Evolutionary conservation across 2,797 vertebrate genomes (phyloP), one percentile per base, ranked within the genome.

Genomic region (Coregonus suidteri): DNA sequence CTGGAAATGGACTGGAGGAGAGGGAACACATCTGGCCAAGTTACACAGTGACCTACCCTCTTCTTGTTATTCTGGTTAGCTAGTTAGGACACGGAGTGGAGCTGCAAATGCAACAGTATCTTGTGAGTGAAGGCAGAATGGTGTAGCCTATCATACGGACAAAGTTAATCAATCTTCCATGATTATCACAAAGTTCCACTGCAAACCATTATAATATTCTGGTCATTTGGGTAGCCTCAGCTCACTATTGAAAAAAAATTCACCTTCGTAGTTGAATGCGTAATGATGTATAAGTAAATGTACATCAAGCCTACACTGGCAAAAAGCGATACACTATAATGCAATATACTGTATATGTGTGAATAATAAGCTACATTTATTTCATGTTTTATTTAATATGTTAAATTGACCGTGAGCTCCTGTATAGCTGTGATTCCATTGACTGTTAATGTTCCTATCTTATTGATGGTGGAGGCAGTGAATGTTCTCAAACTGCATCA

Each of bases 361-460:
- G 67, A 13, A 65, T 0, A 64, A 75, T 47, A 75, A 56, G 51
- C 18, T 74, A 41, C 15, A 70, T 74, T n/a, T 70, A 73, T 20
- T 47, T 16, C 18, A n/a, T 77, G 41, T 70, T 52, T 16, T 56
- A 25, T 56, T 31, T 18, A 67, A 51, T 41, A 13, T 47, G 16
- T 52, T 34, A 20, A 51, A 35, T 6, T 15, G 14, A 35, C 69
- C 52, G 25, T 62, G 56, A 64, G 15, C 62, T 69, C 20, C 3
- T 72, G 7, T 52, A 65, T 51, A 3, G 56, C 37, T 51, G 74
- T 31, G 74, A 66, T 4, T 66, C 20, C 15, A 66, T 66, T 65
- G 35, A 75, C 74, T 66, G 37, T 72, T 14, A 72, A 72, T 25
- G 37, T 53, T 31, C 70, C 14, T 54, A 6, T 9, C 30, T 30